Evolutionary conservation across 2,797 vertebrate species (phyloP).

Genomic region (Acanthornis magna): DNA sequence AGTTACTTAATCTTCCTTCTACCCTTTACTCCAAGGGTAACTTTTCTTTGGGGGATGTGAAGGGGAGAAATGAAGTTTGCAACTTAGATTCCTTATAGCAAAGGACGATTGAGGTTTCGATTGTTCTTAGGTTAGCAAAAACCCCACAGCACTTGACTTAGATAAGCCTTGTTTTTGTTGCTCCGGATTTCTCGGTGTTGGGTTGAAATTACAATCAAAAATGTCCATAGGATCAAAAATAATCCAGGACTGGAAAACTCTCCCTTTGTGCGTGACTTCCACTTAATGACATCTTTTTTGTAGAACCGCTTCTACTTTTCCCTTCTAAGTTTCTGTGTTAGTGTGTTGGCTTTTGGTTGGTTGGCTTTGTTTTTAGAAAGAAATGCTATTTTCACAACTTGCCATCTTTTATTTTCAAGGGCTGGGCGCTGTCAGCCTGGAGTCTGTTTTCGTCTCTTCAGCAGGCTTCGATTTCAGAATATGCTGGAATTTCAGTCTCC

Average conservation of each 20-base stretch:
- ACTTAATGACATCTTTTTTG: neutral
- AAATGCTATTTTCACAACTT: neutral
- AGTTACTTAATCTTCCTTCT: neutral
- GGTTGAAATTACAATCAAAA: neutral
- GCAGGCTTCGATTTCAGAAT: constrained; percentile 86
- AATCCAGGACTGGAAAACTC: neutral
- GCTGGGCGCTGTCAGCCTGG: constrained; percentile 91
- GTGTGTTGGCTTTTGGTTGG: neutral
- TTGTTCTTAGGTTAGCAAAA: neutral
- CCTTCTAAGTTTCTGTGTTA: neutral
- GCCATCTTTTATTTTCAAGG: constrained; percentile 74
- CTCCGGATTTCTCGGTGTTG: neutral
- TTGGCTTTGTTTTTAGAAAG: neutral
- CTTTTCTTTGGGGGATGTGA: neutral
- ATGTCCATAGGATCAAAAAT: neutral
- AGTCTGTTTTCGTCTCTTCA: constrained; percentile 91
- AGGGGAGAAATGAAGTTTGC: neutral
- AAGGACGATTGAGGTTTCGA: neutral
- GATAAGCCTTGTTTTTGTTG: neutral
- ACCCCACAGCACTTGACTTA: neutral
- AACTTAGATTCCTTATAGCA: neutral
- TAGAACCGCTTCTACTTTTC: neutral
- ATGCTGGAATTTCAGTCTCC: constrained; percentile 94
- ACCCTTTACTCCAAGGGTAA: neutral
- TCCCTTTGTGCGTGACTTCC: neutral